A percentile compares a stretch with the other conserved stretches of the same genome.
phyloP scores from a whole-genome alignment of 2,888 invertebrate species.

The Stenodema calcarata region DNA sequence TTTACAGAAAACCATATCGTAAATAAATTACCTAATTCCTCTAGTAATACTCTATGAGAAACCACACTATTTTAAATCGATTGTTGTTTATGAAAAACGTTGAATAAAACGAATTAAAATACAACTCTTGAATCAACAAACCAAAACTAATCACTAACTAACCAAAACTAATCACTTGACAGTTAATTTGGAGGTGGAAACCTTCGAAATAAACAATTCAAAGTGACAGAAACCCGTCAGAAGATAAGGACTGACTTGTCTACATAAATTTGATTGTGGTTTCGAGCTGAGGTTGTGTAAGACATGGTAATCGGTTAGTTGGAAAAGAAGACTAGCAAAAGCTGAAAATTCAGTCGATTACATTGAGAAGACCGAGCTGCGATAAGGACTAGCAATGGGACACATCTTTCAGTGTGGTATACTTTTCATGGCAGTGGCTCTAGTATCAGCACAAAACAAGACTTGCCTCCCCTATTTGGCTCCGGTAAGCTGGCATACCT shows the following conservation, averaged over 20 bases:
- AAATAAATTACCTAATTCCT: too few species aligned
- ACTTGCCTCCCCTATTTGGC: not conserved
- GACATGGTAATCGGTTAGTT: not conserved
- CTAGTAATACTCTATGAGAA: too few species aligned
- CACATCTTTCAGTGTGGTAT: not conserved
- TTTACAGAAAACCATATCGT: too few species aligned
- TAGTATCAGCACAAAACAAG: not conserved
- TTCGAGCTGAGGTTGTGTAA: not conserved
- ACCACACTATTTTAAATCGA: too few species aligned
- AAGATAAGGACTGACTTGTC: not conserved
- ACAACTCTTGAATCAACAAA: too few species aligned
- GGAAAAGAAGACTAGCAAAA: not conserved
- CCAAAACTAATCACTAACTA: too few species aligned
- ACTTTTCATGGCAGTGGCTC: not conserved
- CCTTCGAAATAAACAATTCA: not conserved
- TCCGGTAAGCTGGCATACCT: not conserved
- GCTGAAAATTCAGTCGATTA: not conserved
- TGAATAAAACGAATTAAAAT: too few species aligned
- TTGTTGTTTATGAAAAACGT: too few species aligned
- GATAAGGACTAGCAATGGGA: not conserved
- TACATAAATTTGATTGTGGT: not conserved
- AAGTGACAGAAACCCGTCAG: not conserved
- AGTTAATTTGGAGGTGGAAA: not conserved
- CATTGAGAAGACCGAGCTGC: not conserved
- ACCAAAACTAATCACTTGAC: not conserved